phyloP scores from a whole-genome alignment of 2,113 vertebrate species.

The Cyrtonyx montezumae region DNA sequence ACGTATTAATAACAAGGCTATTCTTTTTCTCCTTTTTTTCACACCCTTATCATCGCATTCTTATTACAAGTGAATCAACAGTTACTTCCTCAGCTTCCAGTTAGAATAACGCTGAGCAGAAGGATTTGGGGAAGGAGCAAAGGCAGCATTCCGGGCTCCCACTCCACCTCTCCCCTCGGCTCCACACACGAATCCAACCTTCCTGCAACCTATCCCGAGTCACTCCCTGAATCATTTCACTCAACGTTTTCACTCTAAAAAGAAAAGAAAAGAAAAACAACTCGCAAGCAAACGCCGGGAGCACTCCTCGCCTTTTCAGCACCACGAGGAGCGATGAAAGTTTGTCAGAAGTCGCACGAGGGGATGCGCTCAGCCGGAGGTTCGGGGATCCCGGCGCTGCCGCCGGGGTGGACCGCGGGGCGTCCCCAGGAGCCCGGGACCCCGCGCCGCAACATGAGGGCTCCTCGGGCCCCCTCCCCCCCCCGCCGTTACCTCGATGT shows the following conservation, averaged over 20 bases:
- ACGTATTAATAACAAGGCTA: neutral
- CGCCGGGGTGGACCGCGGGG: too few relatives aligned
- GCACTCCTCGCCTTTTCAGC: neutral
- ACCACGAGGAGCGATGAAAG: neutral
- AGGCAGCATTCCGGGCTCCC: slow-evolving; percentile 49
- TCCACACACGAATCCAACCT: neutral
- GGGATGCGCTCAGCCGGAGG: accelerated
- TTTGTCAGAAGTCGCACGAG: neutral
- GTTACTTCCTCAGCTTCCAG: neutral
- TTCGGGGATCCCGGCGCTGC: neutral
- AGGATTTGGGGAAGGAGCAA: slow-evolving; percentile 25
- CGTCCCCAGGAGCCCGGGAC: neutral
- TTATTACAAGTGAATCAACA: neutral
- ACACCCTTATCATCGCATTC: neutral
- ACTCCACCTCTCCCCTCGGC: slow-evolving; percentile 10
- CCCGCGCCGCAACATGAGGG: neutral
- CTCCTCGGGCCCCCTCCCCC: neutral
- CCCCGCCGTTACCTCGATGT: slow-evolving; percentile 89
- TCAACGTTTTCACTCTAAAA: neutral
- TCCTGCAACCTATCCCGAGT: neutral
- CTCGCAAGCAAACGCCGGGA: neutral
- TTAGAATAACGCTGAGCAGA: slow-evolving; percentile 47
- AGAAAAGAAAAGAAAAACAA: neutral
- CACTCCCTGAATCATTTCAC: neutral
- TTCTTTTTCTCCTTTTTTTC: neutral